Evolutionary conservation across 2,797 vertebrate genomes (phyloP).

Genomic region (Ataeniobius toweri): DNA sequence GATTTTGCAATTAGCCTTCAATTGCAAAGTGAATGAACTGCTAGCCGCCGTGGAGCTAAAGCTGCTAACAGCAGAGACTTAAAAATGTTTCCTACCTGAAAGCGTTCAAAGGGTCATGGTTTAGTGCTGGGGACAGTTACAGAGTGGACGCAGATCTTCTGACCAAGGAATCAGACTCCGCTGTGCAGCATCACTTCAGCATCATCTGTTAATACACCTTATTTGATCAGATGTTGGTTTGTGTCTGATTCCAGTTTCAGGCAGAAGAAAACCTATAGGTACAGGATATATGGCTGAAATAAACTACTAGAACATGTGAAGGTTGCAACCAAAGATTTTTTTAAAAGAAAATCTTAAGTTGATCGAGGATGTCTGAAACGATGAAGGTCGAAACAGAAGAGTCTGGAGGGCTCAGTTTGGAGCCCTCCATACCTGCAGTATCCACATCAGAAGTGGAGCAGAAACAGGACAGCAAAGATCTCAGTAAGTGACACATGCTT

Average conservation of each 20-base stretch:
- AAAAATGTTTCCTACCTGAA: neutral
- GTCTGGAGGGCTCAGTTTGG: neutral
- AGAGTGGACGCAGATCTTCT: neutral
- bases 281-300: no score
- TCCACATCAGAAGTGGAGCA: neutral
- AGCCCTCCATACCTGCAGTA: neutral
- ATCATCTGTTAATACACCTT: neutral
- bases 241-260: neutral
- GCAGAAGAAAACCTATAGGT: neutral
- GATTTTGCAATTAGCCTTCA: neutral
- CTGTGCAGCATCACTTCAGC: neutral
- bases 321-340: neutral
- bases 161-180: neutral
- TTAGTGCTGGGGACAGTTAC: no score
- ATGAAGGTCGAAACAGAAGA: neutral
- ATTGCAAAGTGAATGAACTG: neutral
- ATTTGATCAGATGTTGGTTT: neutral
- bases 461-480: neutral
- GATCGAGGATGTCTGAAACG: neutral
- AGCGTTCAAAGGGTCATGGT: no score
- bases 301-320: neutral
- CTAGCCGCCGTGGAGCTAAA: neutral
- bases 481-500: neutral
- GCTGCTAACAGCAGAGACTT: neutral
- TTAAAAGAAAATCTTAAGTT: neutral